These are phyloP conservation scores for Scomber japonicus DNA, from an alignment of 2,113 vertebrate species.

Conservation along the genomic window DNA sequence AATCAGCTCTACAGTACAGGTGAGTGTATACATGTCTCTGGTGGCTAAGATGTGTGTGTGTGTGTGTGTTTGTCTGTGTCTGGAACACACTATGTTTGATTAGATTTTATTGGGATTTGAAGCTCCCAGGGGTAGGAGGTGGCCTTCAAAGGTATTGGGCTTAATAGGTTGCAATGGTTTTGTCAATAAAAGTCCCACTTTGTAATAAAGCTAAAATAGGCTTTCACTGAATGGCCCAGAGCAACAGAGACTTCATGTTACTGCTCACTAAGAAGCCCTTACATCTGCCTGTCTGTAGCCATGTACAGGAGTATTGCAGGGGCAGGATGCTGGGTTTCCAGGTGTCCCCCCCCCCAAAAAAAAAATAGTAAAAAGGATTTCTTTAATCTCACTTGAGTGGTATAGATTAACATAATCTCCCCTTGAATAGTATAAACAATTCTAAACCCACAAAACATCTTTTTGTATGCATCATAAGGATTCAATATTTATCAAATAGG, in stretches of 20 bases:
- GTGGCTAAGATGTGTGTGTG: not conserved
- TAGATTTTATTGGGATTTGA: slow-evolving; percentile 40
- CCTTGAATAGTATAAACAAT: not conserved
- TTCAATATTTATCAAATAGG: not conserved
- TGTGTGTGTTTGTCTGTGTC: not conserved
- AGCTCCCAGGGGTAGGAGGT: slow-evolving; percentile 7
- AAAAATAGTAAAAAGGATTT: not conserved
- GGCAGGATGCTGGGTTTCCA: not conserved
- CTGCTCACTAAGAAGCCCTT: not conserved
- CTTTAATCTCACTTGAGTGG: not conserved
- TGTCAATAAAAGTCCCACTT: slow-evolving; percentile 48
- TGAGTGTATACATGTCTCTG: slow-evolving; percentile 69
- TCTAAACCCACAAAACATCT: not conserved
- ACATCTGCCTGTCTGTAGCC: not conserved
- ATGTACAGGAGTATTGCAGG: not conserved
- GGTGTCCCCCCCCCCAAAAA: not conserved
- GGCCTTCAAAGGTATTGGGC: slow-evolving; percentile 31
- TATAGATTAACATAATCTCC: not conserved
- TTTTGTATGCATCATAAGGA: not conserved
- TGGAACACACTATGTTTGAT: slow-evolving; percentile 3
- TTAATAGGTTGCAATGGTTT: slow-evolving; percentile 36
- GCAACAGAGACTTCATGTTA: not conserved
- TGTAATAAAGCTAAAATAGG: slow-evolving; percentile 50
- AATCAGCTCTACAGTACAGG: slow-evolving; percentile 97
- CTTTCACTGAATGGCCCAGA: slow-evolving; percentile 34